Percentiles rank a stretch among this genome's conserved stretches.
Conservation (phyloP, 2,113 vertebrate genomes). For the Myotis lucifugus region DNA sequence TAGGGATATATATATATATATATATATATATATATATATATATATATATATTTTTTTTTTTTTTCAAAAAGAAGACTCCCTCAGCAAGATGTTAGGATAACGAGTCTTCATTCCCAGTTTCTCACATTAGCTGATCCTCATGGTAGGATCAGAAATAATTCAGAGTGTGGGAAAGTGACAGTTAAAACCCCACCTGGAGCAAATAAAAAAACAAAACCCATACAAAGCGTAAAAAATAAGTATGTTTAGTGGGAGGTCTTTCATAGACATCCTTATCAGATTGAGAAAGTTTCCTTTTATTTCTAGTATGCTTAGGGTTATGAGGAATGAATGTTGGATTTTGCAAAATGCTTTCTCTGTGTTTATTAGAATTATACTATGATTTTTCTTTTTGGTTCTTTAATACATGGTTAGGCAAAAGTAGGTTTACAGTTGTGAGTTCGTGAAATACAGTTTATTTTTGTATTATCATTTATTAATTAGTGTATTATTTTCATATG, state of each 20-base stretch:
- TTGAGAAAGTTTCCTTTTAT: neutral
- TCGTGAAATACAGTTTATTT: too few species aligned
- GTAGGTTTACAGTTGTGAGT: neutral
- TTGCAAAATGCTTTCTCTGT: neutral
- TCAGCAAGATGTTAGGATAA: slow-evolving; percentile 40
- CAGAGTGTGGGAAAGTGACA: slow-evolving; percentile 60
- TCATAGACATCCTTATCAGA: neutral
- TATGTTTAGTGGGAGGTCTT: neutral
- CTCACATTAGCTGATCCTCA: slow-evolving; percentile 80
- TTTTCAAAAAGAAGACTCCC: slow-evolving; percentile 73
- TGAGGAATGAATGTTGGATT: neutral
- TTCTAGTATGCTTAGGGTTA: neutral
- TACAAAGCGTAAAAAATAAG: slow-evolving; percentile 78
- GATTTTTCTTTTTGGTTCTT: neutral
- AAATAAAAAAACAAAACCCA: slow-evolving; percentile 72
- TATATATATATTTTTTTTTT: neutral
- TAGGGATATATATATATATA: too few species aligned
- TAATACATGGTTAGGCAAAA: neutral
- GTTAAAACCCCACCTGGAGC: slow-evolving; percentile 70
- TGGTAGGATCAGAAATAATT: slow-evolving; percentile 69
- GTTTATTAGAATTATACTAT: too few species aligned
- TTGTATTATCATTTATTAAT: too few species aligned
- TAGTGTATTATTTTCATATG: too few species aligned
- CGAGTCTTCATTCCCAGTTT: slow-evolving; percentile 49
- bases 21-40: neutral